These are phyloP conservation scores for Adelognathus sp. DNA, from an alignment of 2,888 invertebrate genomes.

Conservation along the genomic window DNA sequence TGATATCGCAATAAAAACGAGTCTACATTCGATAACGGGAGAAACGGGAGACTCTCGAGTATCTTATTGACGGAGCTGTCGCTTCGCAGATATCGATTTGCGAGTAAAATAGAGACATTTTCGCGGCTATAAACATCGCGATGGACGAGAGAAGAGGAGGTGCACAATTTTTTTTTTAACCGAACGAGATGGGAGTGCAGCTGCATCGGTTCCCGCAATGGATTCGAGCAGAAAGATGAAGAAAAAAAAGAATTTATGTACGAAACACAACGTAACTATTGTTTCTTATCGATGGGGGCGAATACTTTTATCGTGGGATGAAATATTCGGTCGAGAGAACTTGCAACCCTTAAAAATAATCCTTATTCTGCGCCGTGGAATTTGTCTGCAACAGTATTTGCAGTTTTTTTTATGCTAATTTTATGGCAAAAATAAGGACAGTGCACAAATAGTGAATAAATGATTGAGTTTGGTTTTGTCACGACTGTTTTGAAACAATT, in stretches of 20 bases:
- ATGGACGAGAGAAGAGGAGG: neutral
- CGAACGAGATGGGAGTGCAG: constrained; percentile 5
- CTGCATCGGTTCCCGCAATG: constrained; percentile 7
- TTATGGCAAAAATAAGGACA: neutral
- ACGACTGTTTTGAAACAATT: too few relatives aligned
- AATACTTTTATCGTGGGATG: neutral
- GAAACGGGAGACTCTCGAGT: neutral
- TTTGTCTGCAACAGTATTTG: too few relatives aligned
- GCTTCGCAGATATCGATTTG: neutral
- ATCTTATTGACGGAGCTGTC: constrained; percentile 28
- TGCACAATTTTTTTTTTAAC: constrained; percentile 7
- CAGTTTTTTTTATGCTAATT: too few relatives aligned
- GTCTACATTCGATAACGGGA: neutral
- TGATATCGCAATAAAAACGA: neutral
- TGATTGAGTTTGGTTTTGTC: too few relatives aligned
- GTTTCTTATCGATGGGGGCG: neutral
- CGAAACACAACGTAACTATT: neutral
- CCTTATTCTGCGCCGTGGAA: neutral
- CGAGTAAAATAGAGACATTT: constrained; percentile 12
- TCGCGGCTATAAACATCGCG: constrained; percentile 19
- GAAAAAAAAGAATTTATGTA: neutral
- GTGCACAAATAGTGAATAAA: too few relatives aligned
- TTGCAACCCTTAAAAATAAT: neutral
- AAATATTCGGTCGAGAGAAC: neutral
- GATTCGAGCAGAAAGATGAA: neutral